A percentile compares a stretch with the other conserved stretches of the same genome.
Evolutionary conservation across 2,113 vertebrate genomes (phyloP).

Genomic region (Aix galericulata): DNA sequence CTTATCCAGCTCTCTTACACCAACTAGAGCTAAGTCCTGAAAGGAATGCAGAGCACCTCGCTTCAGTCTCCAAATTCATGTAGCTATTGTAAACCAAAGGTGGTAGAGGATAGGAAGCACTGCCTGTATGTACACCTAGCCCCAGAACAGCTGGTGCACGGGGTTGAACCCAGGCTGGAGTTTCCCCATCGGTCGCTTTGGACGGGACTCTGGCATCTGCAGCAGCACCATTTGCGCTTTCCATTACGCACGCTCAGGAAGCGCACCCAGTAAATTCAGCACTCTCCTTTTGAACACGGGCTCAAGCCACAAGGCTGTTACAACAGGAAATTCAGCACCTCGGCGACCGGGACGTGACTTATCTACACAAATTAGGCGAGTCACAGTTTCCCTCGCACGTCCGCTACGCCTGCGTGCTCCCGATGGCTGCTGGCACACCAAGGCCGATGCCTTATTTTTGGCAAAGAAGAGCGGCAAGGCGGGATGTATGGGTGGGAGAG

Average conservation of each 20-base stretch:
- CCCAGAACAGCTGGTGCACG: not conserved
- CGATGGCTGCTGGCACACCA: not conserved
- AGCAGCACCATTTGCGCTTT: not conserved
- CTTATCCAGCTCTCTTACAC: not conserved
- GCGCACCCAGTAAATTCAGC: not conserved
- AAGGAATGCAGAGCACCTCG: not conserved
- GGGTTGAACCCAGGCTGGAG: not conserved
- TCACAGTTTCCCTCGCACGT: not conserved
- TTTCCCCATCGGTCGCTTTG: not conserved
- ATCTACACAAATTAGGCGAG: not conserved
- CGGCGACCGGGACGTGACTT: not conserved
- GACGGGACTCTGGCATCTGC: not conserved
- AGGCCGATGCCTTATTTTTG: fast-evolving
- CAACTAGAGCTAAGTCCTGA: not conserved
- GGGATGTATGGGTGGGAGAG: not conserved
- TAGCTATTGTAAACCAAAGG: not conserved
- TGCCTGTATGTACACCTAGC: not conserved
- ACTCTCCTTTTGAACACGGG: not conserved
- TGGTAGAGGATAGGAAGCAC: not conserved
- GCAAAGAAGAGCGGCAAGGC: not conserved
- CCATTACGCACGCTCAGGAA: not conserved
- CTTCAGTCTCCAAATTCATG: not conserved
- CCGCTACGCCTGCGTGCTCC: fast-evolving
- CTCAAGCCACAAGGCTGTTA: not conserved
- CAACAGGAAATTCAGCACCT: not conserved